Base-by-base conservation (phyloP, 2,797 vertebrate genomes). In the Etheostoma perlongum region DNA sequence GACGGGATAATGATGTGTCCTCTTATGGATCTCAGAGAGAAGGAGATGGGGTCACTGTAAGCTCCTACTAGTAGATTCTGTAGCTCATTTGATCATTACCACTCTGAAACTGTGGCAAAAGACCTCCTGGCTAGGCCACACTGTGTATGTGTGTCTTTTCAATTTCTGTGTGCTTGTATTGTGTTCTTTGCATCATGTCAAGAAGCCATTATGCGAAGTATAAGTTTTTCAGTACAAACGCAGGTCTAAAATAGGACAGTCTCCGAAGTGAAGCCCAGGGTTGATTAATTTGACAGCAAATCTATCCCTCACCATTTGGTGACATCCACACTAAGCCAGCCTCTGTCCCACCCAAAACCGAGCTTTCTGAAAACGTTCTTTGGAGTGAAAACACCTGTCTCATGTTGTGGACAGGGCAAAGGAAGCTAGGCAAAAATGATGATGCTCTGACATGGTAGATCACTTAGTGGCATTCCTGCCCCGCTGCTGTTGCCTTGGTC, bases 31-130 rank as follows among this genome's bases (percentile, higher is more conserved):
- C 66, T 67, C 13, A 27, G 47, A 68, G 57, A 67, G 67, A 52
- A 21, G 42, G 12, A 48, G 65, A 63, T 47, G 48, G 74, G 46
- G 49, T 6, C 1, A 36, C 79, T 53, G 16, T n/a, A 11, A 58
- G 55, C 33, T 71, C 52, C 19, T 16, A 44, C 40, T 40, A 27
- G 42, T 40, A 27, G 42, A 68, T 47, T 33, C 33, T 60, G 69
- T 48, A 46, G 49, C 59, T 62, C 54, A 67, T 66, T 23, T 76
- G 70, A 78, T 90, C 70, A 78, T 64, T 74, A 40, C 72, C 30
- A 14, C 57, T 53, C 27, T 61, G 44, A 68, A 59, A 63, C 74
- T 58, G 70, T 62, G 46, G 57, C 48, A 65, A 62, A 44, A 58
- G 76, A 74, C 68, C 74, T 67, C 74, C 84, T 75, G 33, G 64